phyloP scores from a whole-genome alignment of 2,888 invertebrate genomes.

The Scaptomyza tumidula region DNA sequence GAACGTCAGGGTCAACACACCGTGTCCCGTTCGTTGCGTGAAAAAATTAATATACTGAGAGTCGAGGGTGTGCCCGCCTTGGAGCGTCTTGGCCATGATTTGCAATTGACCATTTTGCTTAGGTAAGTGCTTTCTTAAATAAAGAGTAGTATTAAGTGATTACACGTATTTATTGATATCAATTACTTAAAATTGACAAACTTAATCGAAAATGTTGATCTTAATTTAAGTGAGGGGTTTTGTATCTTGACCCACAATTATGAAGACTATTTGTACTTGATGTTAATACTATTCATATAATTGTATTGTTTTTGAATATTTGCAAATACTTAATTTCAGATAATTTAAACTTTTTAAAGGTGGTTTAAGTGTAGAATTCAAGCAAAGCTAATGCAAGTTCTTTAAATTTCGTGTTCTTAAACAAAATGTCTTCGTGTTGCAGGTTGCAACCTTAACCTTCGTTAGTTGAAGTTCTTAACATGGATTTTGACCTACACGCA shows the following conservation, averaged over 20 bases:
- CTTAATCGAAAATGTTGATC: no score
- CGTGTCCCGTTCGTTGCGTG: slow-evolving; percentile 90
- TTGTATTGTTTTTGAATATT: not conserved
- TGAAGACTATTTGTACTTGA: not conserved
- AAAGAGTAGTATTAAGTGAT: no score
- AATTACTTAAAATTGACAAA: no score
- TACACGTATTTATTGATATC: no score
- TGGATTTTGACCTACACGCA: not conserved
- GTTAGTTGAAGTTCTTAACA: not conserved
- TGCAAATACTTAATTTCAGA: no score
- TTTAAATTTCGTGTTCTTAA: not conserved
- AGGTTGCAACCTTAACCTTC: not conserved
- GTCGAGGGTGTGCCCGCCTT: slow-evolving; percentile 95
- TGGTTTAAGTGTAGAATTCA: no score
- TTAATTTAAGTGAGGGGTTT: no score
- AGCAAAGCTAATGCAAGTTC: no score
- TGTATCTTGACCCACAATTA: no score
- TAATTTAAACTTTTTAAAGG: no score
- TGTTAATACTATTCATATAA: not conserved
- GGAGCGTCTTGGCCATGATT: slow-evolving; percentile 94
- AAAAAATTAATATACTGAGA: slow-evolving; percentile 94
- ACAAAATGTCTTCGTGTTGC: not conserved
- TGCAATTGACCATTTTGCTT: slow-evolving; percentile 95
- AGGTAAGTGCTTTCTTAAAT: slow-evolving; percentile 87
- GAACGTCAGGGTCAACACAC: slow-evolving; percentile 91